Percentiles rank a stretch among this genome's conserved stretches.
Evolutionary conservation across 1,140 invertebrate genomes (phyloP).

Genomic region (Drepana arcuata): DNA sequence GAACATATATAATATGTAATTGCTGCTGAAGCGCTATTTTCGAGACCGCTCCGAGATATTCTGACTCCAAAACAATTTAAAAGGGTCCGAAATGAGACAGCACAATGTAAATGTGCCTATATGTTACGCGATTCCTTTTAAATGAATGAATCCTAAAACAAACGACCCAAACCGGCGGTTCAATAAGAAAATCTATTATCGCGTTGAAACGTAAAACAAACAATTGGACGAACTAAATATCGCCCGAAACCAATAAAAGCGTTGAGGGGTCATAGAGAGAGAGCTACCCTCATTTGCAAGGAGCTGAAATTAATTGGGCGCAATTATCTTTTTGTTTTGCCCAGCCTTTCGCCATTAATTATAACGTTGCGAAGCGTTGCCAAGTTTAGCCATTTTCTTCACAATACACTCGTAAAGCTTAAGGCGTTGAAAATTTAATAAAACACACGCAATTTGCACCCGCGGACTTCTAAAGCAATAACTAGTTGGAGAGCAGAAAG

Average conservation of each 20-base stretch:
- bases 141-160: background rate
- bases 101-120: too few species aligned
- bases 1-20: too few species aligned
- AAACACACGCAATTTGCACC: conserved; percentile 12
- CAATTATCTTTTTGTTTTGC: conserved; percentile 61
- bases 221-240: conserved; percentile 30
- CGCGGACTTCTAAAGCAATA: too few species aligned
- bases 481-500: too few species aligned
- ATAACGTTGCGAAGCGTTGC: conserved; percentile 28
- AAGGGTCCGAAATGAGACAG: too few species aligned
- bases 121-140: too few species aligned
- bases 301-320: conserved; percentile 57
- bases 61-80: too few species aligned
- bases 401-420: conserved; percentile 27
- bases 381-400: conserved; percentile 29
- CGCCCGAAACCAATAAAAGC: conserved; percentile 39
- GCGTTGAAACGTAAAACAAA: conserved; percentile 35
- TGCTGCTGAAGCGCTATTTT: too few species aligned
- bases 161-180: conserved; percentile 1
- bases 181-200: conserved; percentile 20
- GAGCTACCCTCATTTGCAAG: conserved; percentile 41
- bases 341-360: conserved; percentile 40
- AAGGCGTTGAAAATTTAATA: conserved; percentile 17
- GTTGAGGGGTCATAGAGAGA: conserved; percentile 21
- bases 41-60: too few species aligned